Evolutionary conservation across 2,888 invertebrate genomes (phyloP).

Genomic region (Agrochola circellaris): DNA sequence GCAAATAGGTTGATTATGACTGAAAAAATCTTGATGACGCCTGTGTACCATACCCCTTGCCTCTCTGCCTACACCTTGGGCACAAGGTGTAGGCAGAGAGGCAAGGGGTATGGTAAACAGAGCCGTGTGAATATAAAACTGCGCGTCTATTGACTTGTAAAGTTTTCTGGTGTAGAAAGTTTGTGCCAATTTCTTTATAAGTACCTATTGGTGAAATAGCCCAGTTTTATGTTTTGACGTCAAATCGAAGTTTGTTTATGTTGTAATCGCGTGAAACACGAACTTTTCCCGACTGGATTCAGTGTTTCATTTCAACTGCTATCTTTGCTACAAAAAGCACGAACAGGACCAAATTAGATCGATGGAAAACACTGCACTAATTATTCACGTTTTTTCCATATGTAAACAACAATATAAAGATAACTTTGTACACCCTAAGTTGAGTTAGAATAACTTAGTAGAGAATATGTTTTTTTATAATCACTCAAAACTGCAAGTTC

Average conservation of each 20-base stretch:
- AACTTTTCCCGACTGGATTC: slow-evolving; percentile 61
- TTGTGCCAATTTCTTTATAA: slow-evolving; percentile 36
- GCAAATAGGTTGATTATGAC: slow-evolving; percentile 3
- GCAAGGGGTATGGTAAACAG: too few relatives aligned
- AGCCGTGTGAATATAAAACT: too few relatives aligned
- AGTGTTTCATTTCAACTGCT: slow-evolving; percentile 65
- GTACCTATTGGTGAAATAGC: slow-evolving; percentile 38
- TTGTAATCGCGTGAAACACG: slow-evolving; percentile 78
- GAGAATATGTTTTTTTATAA: neutral
- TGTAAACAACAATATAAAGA: neutral
- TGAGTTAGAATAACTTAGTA: neutral
- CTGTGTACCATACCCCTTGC: too few relatives aligned
- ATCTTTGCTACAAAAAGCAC: slow-evolving; percentile 55
- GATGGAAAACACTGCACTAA: slow-evolving; percentile 4
- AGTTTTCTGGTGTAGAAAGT: slow-evolving; percentile 4
- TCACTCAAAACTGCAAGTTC: neutral
- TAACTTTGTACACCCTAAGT: neutral
- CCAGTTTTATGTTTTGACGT: slow-evolving; percentile 67
- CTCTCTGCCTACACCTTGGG: too few relatives aligned
- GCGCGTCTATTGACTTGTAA: slow-evolving; percentile 3
- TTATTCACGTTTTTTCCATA: neutral
- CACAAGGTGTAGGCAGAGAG: too few relatives aligned
- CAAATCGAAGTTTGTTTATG: slow-evolving; percentile 76
- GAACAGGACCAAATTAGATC: slow-evolving; percentile 35
- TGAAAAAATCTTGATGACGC: slow-evolving; percentile 9